Percentiles rank a stretch among this genome's conserved stretches.
Evolutionary conservation across 2,113 vertebrate species (phyloP).

Genomic region (Eretmochelys imbricata): DNA sequence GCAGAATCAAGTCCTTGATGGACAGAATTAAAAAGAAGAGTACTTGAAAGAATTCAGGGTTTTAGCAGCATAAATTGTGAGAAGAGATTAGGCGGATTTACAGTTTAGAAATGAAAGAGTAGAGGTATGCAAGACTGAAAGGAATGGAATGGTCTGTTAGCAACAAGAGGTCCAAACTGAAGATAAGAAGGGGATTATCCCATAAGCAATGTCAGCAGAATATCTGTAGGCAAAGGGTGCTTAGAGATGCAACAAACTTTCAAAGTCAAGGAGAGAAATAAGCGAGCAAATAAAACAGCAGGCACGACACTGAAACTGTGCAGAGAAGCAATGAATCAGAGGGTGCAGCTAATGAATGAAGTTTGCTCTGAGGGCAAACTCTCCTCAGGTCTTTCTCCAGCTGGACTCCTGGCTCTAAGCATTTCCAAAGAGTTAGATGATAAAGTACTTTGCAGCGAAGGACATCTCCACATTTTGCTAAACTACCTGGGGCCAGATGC

Average conservation of each 20-base stretch:
- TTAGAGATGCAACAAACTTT: not conserved
- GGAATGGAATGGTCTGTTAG: not conserved
- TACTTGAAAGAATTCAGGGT: constrained; percentile 18
- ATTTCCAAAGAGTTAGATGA: not conserved
- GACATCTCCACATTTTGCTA: not conserved
- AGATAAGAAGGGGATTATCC: constrained; percentile 25
- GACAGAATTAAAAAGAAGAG: not conserved
- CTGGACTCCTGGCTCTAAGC: not conserved
- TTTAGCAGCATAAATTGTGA: constrained; percentile 17
- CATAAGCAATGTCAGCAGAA: not conserved
- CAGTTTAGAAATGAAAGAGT: constrained; percentile 29
- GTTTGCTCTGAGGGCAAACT: not conserved
- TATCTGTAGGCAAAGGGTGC: not conserved
- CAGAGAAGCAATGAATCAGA: not conserved
- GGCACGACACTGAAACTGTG: not conserved
- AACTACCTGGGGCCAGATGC: not conserved
- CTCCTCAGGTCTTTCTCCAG: not conserved
- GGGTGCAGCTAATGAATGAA: too few relatives aligned
- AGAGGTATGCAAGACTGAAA: constrained; percentile 42
- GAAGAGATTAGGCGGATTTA: constrained; percentile 36
- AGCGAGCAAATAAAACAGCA: not conserved
- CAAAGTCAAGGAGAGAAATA: not conserved
- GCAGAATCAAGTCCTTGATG: constrained; percentile 5
- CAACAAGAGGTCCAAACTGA: not conserved
- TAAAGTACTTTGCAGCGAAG: not conserved